Base-by-base conservation (phyloP, 1,140 invertebrate species). In the Bombus difficillimus region DNA sequence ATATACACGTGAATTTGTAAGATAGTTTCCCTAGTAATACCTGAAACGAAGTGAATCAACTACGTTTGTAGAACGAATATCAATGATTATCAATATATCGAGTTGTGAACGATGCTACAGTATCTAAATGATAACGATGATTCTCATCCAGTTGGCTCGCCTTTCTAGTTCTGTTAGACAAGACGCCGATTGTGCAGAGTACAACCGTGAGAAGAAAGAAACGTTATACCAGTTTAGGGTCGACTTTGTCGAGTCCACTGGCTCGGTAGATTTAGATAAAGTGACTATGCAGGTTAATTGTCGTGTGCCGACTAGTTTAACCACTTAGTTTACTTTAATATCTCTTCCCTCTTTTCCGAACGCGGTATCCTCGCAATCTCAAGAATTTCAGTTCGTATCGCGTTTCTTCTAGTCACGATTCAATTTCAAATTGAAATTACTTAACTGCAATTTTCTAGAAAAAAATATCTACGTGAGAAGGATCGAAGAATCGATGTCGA, bases 131-230 rank as follows among this genome's bases (percentile, higher is more conserved):
- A 34, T 28, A 37, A 73, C 32, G 28, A 10, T 10, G 41, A 71
- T 57, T 22, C n/a, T 34, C 81, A 39, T 39, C 8, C 10, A 2
- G 9, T 8, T 57, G 5, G 22, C 47, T 28, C 9, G 66, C 15
- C 37, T 32, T 4, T 59, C 47, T 25, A 66, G 47, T 37, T 71
- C 64, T 34, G 75, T 72, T 41, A n/a, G 39, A 18, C 53, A n/a
- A 85, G 71, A 41, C 68, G 57, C 72, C 79, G 62, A 85, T 85
- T 75, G 59, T 41, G 37, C 79, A 62, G 71, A 75, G 81, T 81
- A 73, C 43, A 68, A 81, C 57, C 84, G 84, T 85, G 84, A 85
- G 84, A 85, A 85, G 84, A 69, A 73, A 80, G 59, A n/a, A 85
- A 57, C 71, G 79, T 85, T 69, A 68, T 81, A 74, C 69, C 78